These are phyloP conservation scores for Colistium nudipinnis DNA, from an alignment of 2,113 vertebrate genomes.

Conservation along the genomic window DNA sequence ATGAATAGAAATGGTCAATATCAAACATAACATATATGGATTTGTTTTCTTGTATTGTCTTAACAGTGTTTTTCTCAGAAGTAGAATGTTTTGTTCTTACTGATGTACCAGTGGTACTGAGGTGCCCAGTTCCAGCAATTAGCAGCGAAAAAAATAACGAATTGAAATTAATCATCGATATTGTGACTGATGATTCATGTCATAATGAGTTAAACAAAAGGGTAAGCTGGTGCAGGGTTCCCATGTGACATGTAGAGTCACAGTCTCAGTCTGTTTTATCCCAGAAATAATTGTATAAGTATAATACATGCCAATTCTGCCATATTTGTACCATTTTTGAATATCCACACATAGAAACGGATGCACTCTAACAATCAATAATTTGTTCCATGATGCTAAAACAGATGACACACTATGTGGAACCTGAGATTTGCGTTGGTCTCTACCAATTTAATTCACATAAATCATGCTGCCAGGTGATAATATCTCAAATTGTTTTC, in stretches of 20 bases:
- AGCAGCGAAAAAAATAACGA: no score
- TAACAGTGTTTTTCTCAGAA: background rate
- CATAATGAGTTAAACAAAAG: no score
- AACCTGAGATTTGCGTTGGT: background rate
- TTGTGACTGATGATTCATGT: no score
- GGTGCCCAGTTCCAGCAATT: no score
- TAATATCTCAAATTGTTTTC: no score
- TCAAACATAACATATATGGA: background rate
- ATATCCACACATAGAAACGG: background rate
- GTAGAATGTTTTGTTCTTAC: no score
- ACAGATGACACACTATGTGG: background rate
- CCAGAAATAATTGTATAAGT: no score
- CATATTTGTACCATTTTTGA: background rate
- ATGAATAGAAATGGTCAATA: background rate
- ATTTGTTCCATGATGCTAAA: background rate
- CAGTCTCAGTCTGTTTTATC: background rate
- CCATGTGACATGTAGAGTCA: no score
- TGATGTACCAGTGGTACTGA: no score
- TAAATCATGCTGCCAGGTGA: background rate
- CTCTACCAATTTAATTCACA: background rate
- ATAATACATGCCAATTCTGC: conserved; percentile 11
- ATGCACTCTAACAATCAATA: background rate
- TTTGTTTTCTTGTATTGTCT: background rate
- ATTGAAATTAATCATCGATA: no score
- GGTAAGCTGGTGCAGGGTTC: no score